Conservation (phyloP, 2,797 vertebrate genomes). For the Synaphobranchus kaupii region DNA sequence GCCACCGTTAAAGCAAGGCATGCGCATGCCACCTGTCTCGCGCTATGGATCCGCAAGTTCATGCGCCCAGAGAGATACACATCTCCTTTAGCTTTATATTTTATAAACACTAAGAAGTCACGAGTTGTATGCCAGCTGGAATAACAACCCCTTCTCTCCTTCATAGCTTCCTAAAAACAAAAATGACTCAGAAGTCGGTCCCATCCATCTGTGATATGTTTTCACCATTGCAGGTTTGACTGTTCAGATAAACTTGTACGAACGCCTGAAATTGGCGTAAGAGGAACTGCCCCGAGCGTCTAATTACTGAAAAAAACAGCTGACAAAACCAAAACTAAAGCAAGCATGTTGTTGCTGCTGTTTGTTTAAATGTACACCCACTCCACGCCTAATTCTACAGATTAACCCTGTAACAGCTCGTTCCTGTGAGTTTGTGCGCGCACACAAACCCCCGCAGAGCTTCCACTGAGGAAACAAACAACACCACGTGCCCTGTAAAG, state of each 20-base stretch:
- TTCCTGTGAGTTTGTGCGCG: background rate
- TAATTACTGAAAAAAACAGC: constrained; percentile 11
- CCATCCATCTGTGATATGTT: background rate
- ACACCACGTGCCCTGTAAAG: background rate
- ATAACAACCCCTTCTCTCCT: background rate
- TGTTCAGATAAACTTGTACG: background rate
- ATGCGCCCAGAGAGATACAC: background rate
- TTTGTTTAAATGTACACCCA: constrained; percentile 6
- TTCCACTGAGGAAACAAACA: constrained; percentile 10
- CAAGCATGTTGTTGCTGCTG: background rate
- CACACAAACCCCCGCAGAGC: background rate
- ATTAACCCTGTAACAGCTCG: background rate
- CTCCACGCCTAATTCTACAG: constrained; percentile 19
- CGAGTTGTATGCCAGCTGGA: background rate
- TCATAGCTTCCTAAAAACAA: background rate
- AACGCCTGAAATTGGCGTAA: background rate
- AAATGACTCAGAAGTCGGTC: background rate
- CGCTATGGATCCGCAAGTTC: background rate
- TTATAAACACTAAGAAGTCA: background rate
- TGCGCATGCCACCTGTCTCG: background rate
- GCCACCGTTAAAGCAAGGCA: background rate
- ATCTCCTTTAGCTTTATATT: background rate
- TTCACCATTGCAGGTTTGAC: background rate
- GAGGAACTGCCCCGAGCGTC: background rate
- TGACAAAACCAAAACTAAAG: constrained; percentile 18